Conservation (phyloP, 1,140 invertebrate species). For the Linepithema humile region DNA sequence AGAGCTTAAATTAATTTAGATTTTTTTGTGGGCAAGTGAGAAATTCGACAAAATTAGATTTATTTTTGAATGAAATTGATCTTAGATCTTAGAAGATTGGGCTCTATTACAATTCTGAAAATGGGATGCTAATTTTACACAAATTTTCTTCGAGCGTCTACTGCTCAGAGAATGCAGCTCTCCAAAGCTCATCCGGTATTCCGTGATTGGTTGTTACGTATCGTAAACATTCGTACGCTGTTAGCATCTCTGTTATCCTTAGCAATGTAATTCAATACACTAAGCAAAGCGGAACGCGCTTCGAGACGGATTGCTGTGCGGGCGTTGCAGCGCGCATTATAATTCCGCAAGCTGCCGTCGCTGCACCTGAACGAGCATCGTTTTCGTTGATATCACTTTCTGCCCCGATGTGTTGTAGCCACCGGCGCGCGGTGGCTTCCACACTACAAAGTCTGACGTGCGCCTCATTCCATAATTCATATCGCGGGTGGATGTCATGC, state of each 20-base stretch:
- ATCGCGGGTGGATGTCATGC: slow-evolving; percentile 53
- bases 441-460: slow-evolving; percentile 45
- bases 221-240: not conserved
- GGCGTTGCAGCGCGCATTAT: slow-evolving; percentile 4
- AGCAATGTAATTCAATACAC: slow-evolving; percentile 17
- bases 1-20: no score
- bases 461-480: slow-evolving; percentile 64
- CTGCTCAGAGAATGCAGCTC: not conserved
- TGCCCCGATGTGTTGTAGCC: slow-evolving; percentile 20
- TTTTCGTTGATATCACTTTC: slow-evolving; percentile 66
- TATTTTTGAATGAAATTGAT: no score
- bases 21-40: no score
- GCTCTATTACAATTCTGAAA: not conserved
- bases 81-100: no score
- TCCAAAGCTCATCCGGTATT: not conserved
- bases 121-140: not conserved
- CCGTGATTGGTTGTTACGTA: slow-evolving; percentile 35
- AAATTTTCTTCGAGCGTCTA: not conserved
- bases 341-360: slow-evolving; percentile 50
- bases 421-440: slow-evolving; percentile 4
- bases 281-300: not conserved
- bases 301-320: not conserved
- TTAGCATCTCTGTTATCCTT: slow-evolving; percentile 2
- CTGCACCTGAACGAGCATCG: slow-evolving; percentile 44
- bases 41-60: no score